These are phyloP conservation scores for Dryoscopus gambensis DNA, from an alignment of 2,113 vertebrate species.

Conservation along the genomic window DNA sequence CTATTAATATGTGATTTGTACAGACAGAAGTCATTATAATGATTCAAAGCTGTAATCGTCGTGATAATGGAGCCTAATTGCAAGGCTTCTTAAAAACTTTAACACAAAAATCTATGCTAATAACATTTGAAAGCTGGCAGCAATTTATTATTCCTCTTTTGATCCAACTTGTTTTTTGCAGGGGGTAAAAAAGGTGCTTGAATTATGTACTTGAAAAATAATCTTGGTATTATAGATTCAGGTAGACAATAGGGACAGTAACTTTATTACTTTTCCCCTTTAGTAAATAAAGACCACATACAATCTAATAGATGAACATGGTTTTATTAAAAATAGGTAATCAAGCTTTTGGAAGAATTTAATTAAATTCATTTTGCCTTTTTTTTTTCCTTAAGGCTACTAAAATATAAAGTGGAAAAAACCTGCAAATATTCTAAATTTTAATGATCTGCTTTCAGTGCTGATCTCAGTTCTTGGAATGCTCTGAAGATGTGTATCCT, in stretches of 20 bases:
- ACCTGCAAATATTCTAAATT: background rate
- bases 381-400: background rate
- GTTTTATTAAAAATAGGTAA: conserved; percentile 19
- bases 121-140: background rate
- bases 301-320: background rate
- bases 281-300: background rate
- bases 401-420: background rate
- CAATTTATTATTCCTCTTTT: conserved; percentile 37
- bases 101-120: conserved; percentile 46
- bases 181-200: background rate
- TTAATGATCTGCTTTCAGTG: background rate
- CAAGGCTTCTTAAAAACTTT: conserved; percentile 1
- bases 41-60: conserved; percentile 40
- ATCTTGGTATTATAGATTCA: background rate
- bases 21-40: conserved; percentile 16
- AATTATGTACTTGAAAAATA: conserved; percentile 24
- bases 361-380: background rate
- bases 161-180: conserved; percentile 4
- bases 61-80: conserved; percentile 58
- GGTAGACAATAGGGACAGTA: background rate
- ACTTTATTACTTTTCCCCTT: background rate
- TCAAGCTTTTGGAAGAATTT: background rate
- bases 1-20: conserved; percentile 11
- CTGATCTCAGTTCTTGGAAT: background rate
- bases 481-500: background rate